Evolutionary conservation across 2,888 invertebrate species (phyloP), one percentile per base, ranked within the genome.

Genomic region (Dendrolimus houi): DNA sequence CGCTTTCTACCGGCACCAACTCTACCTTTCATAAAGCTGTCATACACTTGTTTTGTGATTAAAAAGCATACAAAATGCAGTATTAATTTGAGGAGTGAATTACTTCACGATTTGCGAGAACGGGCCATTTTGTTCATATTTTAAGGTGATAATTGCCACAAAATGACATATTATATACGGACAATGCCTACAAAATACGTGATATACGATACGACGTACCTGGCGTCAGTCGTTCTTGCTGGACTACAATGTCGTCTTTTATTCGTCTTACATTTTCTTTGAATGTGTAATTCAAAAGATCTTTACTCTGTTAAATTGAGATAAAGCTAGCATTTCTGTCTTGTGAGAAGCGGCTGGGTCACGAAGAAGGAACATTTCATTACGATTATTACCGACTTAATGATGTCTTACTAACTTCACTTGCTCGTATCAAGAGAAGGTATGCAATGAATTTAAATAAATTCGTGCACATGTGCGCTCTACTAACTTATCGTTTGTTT

Each of bases 301-400:
- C 66, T 76, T 69, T 68, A 63, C 69, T 67, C 67, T 65, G 66
- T 69, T 75, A 71, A 75, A 79, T 77, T 72, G 72, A 72, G 72
- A 81, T 80, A 77, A 81, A 81, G 70, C 75, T 73, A 62, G 74
- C 71, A 72, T 79, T 77, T 76, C 74, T 74, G 74, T 77, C 75
- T 78, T 66, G 64, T 63, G 47, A 47, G 6, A 65, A 64, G 71
- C 75, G 73, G 79, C 74, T 75, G 77, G 77, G 78, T 75, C 73
- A 71, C 74, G 72, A 63, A 70, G 69, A 63, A 71, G 53, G 75
- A 76, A 71, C 78, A 75, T 85, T 85, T 82, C 79, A 82, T 85
- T 83, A 84, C 76, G 73, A 83, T 83, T 81, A 83, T 75, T 78
- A 73, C 73, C 70, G 70, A 80, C 75, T 83, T 84, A 84, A 84